Evolutionary conservation across 37 sponge, comb jelly and placozoan genomes (phyloP).

Genomic region (Ephydatia muelleri): DNA sequence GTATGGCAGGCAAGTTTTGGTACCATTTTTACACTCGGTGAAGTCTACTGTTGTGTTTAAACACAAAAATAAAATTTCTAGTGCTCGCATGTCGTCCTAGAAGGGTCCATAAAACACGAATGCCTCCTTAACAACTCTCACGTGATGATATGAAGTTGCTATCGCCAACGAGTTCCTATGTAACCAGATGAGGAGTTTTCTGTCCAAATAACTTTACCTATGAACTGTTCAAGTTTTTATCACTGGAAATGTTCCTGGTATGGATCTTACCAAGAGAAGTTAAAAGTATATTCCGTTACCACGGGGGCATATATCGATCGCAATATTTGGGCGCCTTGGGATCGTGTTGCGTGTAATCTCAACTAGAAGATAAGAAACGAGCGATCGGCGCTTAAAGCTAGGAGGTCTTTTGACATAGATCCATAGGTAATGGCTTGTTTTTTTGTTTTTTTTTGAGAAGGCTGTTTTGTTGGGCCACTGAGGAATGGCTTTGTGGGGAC

Average conservation of each 20-base stretch:
- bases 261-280: neutral
- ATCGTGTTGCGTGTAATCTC: neutral
- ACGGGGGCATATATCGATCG: neutral
- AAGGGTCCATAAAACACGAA: neutral
- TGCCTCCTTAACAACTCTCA: conserved; percentile 1
- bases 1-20: neutral
- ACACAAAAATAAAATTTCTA: neutral
- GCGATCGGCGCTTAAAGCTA: neutral
- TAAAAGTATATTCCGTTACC: neutral
- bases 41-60: neutral
- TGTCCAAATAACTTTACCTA: neutral
- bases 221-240: neutral
- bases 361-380: neutral
- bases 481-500: too few relatives aligned
- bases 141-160: neutral
- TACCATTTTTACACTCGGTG: neutral
- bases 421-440: neutral
- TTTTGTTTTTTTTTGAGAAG: neutral
- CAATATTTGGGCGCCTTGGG: neutral
- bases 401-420: neutral
- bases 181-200: neutral
- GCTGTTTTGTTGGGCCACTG: neutral
- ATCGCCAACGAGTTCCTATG: neutral
- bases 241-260: neutral
- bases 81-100: neutral